Evolutionary conservation across 2,797 vertebrate species (phyloP).

Genomic region (Siniperca scherzeri): DNA sequence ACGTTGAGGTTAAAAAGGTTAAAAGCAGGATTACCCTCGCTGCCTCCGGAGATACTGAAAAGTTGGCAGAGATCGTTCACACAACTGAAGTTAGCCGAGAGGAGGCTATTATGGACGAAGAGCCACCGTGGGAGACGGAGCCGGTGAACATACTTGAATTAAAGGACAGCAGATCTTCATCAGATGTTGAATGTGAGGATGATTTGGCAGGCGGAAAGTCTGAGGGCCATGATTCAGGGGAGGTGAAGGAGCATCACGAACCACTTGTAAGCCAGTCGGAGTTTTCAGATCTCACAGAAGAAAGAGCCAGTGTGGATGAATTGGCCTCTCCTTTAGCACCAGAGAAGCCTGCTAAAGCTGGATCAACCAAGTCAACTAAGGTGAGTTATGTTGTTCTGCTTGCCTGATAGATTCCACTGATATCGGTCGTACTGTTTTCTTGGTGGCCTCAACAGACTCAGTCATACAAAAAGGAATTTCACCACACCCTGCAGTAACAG

Average conservation of each 20-base stretch:
- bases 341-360: slow-evolving; percentile 12
- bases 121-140: slow-evolving; percentile 69
- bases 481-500: slow-evolving; percentile 49
- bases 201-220: slow-evolving; percentile 12
- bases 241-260: not conserved
- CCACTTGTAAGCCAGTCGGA: not conserved
- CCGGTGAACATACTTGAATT: not conserved
- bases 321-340: not conserved
- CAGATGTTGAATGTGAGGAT: slow-evolving; percentile 55
- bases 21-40: not conserved
- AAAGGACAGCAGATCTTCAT: slow-evolving; percentile 57
- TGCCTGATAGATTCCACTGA: slow-evolving; percentile 1
- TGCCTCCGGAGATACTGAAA: not conserved
- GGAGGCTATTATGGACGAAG: slow-evolving; percentile 69
- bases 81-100: not conserved
- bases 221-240: not conserved
- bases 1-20: not conserved
- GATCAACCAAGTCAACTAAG: slow-evolving; percentile 35
- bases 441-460: not conserved
- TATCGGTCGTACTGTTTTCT: not conserved
- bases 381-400: slow-evolving; percentile 47
- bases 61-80: not conserved
- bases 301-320: not conserved
- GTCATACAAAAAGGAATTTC: slow-evolving; percentile 32
- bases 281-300: not conserved